phyloP scores from a whole-genome alignment of 2,113 vertebrate species.

The Chaetura pelagica region DNA sequence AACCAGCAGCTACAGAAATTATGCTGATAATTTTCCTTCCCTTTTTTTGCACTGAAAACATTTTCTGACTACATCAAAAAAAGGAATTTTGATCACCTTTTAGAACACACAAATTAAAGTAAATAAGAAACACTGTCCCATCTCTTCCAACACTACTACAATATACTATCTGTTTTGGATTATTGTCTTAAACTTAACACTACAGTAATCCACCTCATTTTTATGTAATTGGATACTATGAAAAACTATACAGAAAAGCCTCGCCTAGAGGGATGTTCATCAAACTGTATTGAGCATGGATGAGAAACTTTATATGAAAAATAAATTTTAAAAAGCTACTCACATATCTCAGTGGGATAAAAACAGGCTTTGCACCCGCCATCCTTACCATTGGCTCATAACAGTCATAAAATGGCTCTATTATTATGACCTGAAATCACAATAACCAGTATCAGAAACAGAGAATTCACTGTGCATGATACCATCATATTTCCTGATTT shows the following conservation, averaged over 20 bases:
- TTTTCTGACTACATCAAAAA: background rate
- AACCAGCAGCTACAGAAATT: background rate
- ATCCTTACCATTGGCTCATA: conserved; percentile 94
- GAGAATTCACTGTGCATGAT: background rate
- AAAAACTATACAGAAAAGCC: background rate
- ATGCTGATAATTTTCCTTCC: background rate
- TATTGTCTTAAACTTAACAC: background rate
- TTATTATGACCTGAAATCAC: conserved; percentile 90
- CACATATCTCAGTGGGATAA: conserved; percentile 87
- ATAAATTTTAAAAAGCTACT: conserved; percentile 70
- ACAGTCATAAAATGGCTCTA: conserved; percentile 95
- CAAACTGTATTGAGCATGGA: background rate
- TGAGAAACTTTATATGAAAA: background rate
- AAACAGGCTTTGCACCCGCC: conserved; percentile 90
- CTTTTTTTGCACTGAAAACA: background rate
- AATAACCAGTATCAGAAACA: background rate
- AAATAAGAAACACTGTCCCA: background rate
- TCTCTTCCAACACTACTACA: background rate
- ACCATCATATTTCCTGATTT: background rate
- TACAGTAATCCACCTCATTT: background rate
- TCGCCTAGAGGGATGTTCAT: background rate
- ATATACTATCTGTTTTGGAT: background rate
- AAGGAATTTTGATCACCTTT: background rate
- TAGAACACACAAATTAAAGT: background rate
- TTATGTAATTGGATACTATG: background rate